These are phyloP conservation scores for Sphyrna mokarran DNA, from an alignment of 2,113 vertebrate genomes.

Conservation along the genomic window DNA sequence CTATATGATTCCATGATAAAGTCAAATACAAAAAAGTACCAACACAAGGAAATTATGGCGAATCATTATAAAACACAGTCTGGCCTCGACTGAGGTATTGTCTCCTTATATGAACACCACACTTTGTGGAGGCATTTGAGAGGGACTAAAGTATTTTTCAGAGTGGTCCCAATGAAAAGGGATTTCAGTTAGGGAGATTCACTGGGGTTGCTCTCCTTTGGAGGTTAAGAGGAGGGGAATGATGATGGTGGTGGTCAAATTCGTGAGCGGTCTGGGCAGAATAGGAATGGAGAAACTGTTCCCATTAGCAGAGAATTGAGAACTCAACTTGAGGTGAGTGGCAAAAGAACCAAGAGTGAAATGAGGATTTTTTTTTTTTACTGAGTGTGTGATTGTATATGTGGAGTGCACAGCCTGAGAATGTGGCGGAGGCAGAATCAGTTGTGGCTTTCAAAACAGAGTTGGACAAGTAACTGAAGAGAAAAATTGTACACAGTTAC, in stretches of 20 bases:
- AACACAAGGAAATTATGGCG: background rate
- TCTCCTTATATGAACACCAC: background rate
- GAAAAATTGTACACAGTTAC: too few species aligned
- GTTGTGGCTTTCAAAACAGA: too few species aligned
- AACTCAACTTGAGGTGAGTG: too few species aligned
- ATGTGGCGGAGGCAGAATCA: too few species aligned
- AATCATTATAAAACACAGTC: background rate
- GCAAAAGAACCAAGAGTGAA: too few species aligned
- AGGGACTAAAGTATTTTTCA: background rate
- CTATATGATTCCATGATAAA: background rate
- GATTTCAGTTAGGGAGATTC: background rate
- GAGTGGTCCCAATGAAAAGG: background rate
- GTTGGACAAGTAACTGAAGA: too few species aligned
- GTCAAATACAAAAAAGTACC: background rate
- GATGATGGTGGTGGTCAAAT: background rate
- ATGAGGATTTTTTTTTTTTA: too few species aligned
- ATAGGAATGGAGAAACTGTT: too few species aligned
- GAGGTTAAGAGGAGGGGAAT: background rate
- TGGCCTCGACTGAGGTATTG: too few species aligned
- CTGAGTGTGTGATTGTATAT: too few species aligned
- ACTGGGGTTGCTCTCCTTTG: background rate
- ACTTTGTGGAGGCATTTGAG: background rate
- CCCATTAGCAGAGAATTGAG: too few species aligned
- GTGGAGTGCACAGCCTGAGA: too few species aligned
- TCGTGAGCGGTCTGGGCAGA: background rate